These are phyloP conservation scores for Polyergus mexicanus DNA, from an alignment of 1,140 invertebrate species.

Conservation along the genomic window DNA sequence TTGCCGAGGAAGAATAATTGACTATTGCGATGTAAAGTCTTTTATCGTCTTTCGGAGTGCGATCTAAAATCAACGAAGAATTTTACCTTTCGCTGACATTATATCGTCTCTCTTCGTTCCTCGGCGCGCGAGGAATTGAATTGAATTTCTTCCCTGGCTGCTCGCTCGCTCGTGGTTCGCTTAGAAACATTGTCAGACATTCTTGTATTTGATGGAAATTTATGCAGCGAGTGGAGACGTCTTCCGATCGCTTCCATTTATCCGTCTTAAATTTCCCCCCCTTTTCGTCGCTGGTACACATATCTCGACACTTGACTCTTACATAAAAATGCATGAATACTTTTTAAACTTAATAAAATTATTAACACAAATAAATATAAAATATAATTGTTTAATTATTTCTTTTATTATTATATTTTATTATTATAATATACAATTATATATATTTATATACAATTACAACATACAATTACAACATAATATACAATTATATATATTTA, in stretches of 20 bases:
- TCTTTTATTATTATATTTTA: too few species aligned
- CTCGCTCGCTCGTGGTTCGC: conserved; percentile 37
- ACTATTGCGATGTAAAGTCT: background rate
- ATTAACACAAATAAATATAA: background rate
- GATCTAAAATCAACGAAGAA: conserved; percentile 47
- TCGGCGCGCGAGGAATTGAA: conserved; percentile 5
- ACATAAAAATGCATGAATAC: background rate
- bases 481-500: too few species aligned
- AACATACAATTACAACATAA: too few species aligned
- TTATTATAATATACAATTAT: too few species aligned
- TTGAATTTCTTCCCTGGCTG: conserved; percentile 43
- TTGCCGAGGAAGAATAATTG: conserved; percentile 9
- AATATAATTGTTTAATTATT: too few species aligned
- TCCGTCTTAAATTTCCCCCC: background rate
- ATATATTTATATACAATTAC: too few species aligned
- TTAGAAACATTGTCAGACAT: conserved; percentile 22
- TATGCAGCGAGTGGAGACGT: conserved; percentile 7
- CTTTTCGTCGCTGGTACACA: background rate
- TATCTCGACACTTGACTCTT: background rate
- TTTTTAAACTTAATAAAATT: background rate
- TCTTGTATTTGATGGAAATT: conserved; percentile 40
- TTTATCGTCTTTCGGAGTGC: too few species aligned
- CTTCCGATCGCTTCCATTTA: background rate
- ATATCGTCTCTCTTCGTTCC: background rate
- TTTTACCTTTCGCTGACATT: background rate